phyloP scores from a whole-genome alignment of 2,888 invertebrate genomes.

The Epirrhoe alternata region DNA sequence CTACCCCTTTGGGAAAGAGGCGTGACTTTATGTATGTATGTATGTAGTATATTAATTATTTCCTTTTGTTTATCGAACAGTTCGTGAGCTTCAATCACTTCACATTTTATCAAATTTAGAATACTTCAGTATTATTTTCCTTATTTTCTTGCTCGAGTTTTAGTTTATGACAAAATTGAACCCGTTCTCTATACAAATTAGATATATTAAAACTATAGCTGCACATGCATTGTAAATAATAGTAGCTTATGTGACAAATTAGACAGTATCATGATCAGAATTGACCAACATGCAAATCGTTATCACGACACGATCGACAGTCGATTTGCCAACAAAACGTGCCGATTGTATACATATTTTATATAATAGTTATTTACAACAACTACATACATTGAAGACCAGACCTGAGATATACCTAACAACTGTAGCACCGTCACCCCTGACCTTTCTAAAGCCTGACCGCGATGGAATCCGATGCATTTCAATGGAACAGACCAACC shows the following conservation, averaged over 20 bases:
- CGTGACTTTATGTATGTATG: too few species aligned
- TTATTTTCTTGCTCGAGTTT: too few species aligned
- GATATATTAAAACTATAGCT: too few species aligned
- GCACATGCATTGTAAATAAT: neutral
- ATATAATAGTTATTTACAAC: conserved; percentile 34
- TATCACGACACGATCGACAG: conserved; percentile 34
- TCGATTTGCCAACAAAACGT: conserved; percentile 34
- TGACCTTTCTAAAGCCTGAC: conserved; percentile 56
- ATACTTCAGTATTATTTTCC: too few species aligned
- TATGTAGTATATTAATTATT: neutral
- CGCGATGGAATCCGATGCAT: conserved; percentile 53
- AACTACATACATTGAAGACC: too few species aligned
- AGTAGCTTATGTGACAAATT: conserved; percentile 29
- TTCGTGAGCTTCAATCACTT: neutral
- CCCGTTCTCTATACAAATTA: too few species aligned
- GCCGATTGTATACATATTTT: conserved; percentile 33
- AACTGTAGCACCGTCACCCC: conserved; percentile 46
- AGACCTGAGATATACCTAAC: too few species aligned
- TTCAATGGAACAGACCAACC: conserved; percentile 12
- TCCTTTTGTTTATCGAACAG: neutral
- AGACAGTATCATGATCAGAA: conserved; percentile 36
- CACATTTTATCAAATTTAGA: too few species aligned
- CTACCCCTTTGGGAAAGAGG: too few species aligned
- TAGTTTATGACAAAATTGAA: too few species aligned
- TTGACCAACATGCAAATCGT: conserved; percentile 26